Evolutionary conservation across 2,113 vertebrate species (phyloP).

Genomic region (Pachypanchax playfairii): DNA sequence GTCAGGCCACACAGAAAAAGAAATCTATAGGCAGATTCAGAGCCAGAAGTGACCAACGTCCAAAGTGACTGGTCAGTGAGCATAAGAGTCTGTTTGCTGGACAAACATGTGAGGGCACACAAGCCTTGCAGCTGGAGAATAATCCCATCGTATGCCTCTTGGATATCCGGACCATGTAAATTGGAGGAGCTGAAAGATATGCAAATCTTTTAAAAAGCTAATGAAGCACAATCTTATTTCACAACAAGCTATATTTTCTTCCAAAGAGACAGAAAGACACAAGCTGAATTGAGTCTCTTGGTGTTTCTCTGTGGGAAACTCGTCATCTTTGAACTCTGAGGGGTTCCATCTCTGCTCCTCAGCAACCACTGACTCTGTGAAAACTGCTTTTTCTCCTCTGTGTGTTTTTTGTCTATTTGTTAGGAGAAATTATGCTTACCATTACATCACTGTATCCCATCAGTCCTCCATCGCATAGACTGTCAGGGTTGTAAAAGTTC

Average conservation of each 20-base stretch:
- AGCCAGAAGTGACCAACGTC: slow-evolving; percentile 77
- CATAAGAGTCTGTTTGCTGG: slow-evolving; percentile 77
- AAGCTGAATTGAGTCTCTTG: slow-evolving; percentile 58
- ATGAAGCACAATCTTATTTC: slow-evolving; percentile 73
- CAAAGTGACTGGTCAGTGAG: slow-evolving; percentile 52
- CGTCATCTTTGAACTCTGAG: slow-evolving; percentile 77
- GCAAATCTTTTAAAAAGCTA: slow-evolving; percentile 74
- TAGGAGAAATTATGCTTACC: slow-evolving; percentile 12
- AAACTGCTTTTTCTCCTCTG: slow-evolving; percentile 16
- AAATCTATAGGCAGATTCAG: slow-evolving; percentile 93
- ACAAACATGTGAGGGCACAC: slow-evolving; percentile 79
- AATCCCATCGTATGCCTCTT: slow-evolving; percentile 67
- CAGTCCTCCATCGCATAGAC: not conserved
- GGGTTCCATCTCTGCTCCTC: slow-evolving; percentile 43
- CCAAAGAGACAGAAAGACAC: slow-evolving; percentile 52
- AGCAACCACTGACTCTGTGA: slow-evolving; percentile 52
- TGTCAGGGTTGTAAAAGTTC: slow-evolving; percentile 8
- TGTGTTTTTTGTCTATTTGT: not conserved
- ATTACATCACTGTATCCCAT: slow-evolving; percentile 25
- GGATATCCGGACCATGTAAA: slow-evolving; percentile 62
- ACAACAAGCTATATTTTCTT: slow-evolving; percentile 68
- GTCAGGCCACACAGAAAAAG: slow-evolving; percentile 89
- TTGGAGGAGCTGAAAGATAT: slow-evolving; percentile 68
- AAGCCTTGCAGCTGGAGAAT: slow-evolving; percentile 72
- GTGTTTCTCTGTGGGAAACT: slow-evolving; percentile 73